Conservation (phyloP, 2,797 vertebrate genomes). For the Neostethus bicornis region DNA sequence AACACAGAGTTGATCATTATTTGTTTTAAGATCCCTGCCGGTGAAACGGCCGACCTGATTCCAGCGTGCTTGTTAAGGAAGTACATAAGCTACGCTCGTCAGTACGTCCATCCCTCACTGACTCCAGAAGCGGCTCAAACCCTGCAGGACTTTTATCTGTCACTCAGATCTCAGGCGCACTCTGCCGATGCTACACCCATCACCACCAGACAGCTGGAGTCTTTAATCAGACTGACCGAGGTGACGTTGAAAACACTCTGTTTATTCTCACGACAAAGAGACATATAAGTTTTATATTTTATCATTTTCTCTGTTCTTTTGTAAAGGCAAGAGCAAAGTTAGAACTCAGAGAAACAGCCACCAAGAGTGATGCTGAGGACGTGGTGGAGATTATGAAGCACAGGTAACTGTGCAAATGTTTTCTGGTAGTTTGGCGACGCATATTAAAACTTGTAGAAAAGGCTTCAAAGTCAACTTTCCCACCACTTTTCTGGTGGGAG, state of each 20-base stretch:
- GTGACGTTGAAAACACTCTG: too few relatives aligned
- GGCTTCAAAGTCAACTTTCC: neutral
- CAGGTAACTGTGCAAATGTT: constrained; percentile 82
- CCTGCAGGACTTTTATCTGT: constrained; percentile 93
- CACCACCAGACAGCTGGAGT: constrained; percentile 95
- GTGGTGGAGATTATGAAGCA: constrained; percentile 99
- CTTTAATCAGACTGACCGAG: constrained; percentile 93
- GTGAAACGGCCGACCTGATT: constrained; percentile 86
- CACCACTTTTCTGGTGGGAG: too few relatives aligned
- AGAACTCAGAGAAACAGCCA: constrained; percentile 91
- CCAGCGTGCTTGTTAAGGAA: constrained; percentile 92
- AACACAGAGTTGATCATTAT: neutral
- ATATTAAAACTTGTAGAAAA: too few relatives aligned
- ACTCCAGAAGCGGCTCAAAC: constrained; percentile 89
- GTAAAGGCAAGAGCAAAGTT: constrained; percentile 90
- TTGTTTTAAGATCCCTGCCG: constrained; percentile 78
- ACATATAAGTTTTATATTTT: neutral
- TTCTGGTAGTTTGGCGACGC: too few relatives aligned
- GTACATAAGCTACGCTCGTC: constrained; percentile 93
- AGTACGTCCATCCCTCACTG: constrained; percentile 89
- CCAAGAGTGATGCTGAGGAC: constrained; percentile 91
- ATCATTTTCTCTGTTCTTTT: constrained; percentile 20
- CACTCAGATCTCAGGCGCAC: constrained; percentile 91
- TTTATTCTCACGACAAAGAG: too few relatives aligned
- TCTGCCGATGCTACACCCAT: constrained; percentile 88